A percentile compares a stretch with the other conserved stretches of the same genome.
Conservation (phyloP, 2,797 vertebrate species). For the Mergus octosetaceus region DNA sequence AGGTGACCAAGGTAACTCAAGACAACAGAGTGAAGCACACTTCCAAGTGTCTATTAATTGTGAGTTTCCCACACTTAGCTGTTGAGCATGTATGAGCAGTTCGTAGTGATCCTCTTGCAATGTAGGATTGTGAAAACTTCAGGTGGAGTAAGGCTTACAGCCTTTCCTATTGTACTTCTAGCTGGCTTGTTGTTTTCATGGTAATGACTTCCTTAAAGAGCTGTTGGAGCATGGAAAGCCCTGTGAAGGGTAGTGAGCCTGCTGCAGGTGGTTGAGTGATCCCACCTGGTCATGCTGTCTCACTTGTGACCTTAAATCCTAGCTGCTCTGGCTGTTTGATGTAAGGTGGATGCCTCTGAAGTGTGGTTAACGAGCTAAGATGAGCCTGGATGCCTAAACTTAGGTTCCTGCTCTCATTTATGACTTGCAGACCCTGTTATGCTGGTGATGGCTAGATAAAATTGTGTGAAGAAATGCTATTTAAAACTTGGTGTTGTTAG, state of each 20-base stretch:
- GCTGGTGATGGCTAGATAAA: background rate
- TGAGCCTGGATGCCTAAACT: background rate
- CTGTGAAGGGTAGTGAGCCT: background rate
- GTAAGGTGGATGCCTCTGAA: background rate
- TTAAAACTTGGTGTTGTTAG: accelerated
- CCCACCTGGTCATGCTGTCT: background rate
- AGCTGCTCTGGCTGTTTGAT: background rate
- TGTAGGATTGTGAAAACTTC: background rate
- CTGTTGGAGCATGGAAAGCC: background rate
- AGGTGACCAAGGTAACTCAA: accelerated
- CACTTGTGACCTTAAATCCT: background rate
- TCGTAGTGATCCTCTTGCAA: background rate
- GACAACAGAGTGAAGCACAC: background rate
- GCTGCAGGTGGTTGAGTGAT: background rate
- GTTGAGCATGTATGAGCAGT: accelerated
- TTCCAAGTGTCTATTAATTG: accelerated
- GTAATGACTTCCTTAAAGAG: background rate
- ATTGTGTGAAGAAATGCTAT: background rate
- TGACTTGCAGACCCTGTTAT: background rate
- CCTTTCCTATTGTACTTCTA: background rate
- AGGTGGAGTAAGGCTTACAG: background rate
- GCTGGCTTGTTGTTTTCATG: background rate
- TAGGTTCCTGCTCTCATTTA: background rate
- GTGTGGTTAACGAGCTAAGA: background rate
- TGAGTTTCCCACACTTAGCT: background rate